These are phyloP conservation scores for Dryobota labecula DNA, from an alignment of 2,888 invertebrate genomes.

Conservation along the genomic window DNA sequence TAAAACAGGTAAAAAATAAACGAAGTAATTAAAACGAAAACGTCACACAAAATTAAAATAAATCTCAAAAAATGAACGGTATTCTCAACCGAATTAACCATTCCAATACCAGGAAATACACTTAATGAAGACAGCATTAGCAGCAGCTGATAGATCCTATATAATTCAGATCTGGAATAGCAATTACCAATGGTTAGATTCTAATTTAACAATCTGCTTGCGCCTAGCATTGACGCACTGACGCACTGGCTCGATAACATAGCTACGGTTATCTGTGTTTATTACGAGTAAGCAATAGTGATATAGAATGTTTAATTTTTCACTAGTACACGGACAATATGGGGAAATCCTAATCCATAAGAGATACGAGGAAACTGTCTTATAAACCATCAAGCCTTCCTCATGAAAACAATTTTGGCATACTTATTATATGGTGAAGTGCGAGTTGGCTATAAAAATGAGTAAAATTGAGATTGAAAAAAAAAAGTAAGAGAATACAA, in stretches of 20 bases:
- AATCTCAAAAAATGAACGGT: not conserved
- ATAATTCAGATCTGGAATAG: slow-evolving; percentile 45
- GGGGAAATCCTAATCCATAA: not conserved
- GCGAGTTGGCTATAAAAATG: not conserved
- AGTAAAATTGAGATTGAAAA: too few relatives aligned
- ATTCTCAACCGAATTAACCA: not conserved
- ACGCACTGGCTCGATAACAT: not conserved
- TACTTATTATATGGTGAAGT: not conserved
- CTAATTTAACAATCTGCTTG: slow-evolving; percentile 43
- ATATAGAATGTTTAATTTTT: not conserved
- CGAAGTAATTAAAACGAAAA: not conserved
- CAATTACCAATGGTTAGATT: slow-evolving; percentile 49
- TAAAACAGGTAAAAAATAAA: too few relatives aligned
- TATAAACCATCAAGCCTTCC: not conserved
- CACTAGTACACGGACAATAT: not conserved
- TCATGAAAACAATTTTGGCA: not conserved
- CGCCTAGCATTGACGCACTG: not conserved
- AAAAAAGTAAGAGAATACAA: too few relatives aligned
- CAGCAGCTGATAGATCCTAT: slow-evolving; percentile 36
- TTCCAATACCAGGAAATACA: slow-evolving; percentile 40
- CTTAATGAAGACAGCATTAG: slow-evolving; percentile 43
- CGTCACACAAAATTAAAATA: not conserved
- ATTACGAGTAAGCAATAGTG: not conserved
- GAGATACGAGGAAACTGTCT: not conserved
- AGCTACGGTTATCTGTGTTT: not conserved